Evolutionary conservation across 2,888 invertebrate genomes (phyloP), one percentile per base, ranked within the genome.

Genomic region (Chymomyza procnemis): DNA sequence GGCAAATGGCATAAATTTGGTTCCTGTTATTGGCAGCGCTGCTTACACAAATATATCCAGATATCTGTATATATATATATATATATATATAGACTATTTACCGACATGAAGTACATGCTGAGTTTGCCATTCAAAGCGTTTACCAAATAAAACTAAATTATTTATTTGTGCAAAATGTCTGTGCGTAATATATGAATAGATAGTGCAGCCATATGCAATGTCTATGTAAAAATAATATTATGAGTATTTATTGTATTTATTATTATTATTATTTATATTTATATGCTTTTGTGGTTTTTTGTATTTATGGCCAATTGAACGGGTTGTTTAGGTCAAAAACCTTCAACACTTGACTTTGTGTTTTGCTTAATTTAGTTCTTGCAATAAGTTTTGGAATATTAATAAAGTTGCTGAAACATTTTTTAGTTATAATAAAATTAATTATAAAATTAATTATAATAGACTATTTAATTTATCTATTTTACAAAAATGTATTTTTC

Each of bases 121-220:
- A 26, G 26, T 6, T 26, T 4, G 26, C 18, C 18, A 52, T 52
- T 52, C 3, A 9, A 21, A 19, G n/a, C 19, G 52, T 50, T 50
- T 50, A 50, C 16, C 50, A 50, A 50, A 50, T 50, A 50, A 50
- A 18, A 8, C 34, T 41, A 41, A 41, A 79, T 81, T 87, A 87
- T 87, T 82, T 87, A 87, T 87, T 81, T 85, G 76, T 70, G 67
- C 60, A 57, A 41, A 73, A 73, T 76, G 76, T 58, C 77, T 74
- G 69, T 74, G 66, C 66, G 66, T 56, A 56, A 56, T 26, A 30
- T 30, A 56, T 56, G 56, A 56, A 34, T 50, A 50, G 18, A 50
- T 14, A n/a, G n/a, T 5, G 50, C 50, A 16, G 1, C 6, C 1
- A 14, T 57, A 5, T 16, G n/a, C 2, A 9, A 12, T 57, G 16